A percentile compares a stretch with the other conserved stretches of the same genome.
Conservation (phyloP, 2,888 invertebrate genomes). For the Conistra vaccinii region DNA sequence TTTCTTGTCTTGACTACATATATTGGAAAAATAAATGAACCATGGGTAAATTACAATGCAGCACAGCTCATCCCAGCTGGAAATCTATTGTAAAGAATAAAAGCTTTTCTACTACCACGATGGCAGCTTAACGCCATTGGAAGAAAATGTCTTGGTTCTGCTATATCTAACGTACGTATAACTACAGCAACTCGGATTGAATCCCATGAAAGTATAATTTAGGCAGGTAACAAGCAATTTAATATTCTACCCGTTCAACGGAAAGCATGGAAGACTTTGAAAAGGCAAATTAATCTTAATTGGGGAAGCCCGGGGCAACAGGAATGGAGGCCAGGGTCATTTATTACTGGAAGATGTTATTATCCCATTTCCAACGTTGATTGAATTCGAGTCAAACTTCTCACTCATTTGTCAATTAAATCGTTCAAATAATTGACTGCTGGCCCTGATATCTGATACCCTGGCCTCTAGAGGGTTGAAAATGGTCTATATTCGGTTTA, state of each 20-base stretch:
- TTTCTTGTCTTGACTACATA: not conserved
- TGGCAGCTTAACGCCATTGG: constrained; percentile 6
- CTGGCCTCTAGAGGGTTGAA: not conserved
- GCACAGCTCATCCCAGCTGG: not conserved
- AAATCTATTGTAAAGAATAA: constrained; percentile 17
- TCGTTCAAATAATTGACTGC: constrained; percentile 12
- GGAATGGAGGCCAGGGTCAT: not conserved
- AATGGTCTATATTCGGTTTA: not conserved
- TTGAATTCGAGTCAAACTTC: constrained; percentile 17
- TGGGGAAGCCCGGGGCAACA: not conserved
- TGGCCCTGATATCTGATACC: not conserved
- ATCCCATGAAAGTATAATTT: not conserved
- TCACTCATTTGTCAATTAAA: constrained; percentile 17
- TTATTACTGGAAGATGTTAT: not conserved
- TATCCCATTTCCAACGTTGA: constrained; percentile 15
- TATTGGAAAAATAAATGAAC: constrained; percentile 1
- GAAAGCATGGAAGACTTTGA: not conserved
- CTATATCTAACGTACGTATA: not conserved
- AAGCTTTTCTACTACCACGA: constrained; percentile 6
- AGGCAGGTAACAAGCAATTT: constrained; percentile 2
- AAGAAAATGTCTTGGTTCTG: constrained; percentile 16
- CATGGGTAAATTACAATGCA: not conserved
- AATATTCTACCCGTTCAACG: not conserved
- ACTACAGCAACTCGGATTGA: not conserved
- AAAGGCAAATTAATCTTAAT: constrained; percentile 27